Evolutionary conservation across 2,888 invertebrate species (phyloP).

Genomic region (Hirtodrosophila duncani): DNA sequence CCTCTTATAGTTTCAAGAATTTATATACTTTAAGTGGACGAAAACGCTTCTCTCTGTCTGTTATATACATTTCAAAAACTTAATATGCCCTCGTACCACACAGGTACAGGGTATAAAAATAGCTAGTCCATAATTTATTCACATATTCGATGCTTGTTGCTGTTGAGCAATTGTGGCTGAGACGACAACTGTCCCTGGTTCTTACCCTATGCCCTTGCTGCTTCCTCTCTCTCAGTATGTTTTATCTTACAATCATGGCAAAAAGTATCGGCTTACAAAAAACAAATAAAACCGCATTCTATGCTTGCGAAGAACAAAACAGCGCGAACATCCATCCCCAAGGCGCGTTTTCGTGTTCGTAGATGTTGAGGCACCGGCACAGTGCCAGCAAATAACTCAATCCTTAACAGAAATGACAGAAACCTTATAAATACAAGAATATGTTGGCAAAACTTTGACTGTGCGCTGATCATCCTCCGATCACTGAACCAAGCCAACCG

Average conservation of each 20-base stretch:
- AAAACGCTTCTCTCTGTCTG: no score
- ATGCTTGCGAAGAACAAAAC: slow-evolving; percentile 49
- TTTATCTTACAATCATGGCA: slow-evolving; percentile 28
- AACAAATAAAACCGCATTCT: slow-evolving; percentile 61
- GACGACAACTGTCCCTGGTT: no score
- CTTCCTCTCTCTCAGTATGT: no score
- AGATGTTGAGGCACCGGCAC: slow-evolving; percentile 7
- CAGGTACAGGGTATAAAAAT: no score
- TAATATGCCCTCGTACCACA: no score
- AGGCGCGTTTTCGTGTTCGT: slow-evolving; percentile 18
- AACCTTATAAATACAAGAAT: slow-evolving; percentile 69
- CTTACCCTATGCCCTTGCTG: no score
- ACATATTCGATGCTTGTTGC: slow-evolving; percentile 37
- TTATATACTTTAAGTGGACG: no score
- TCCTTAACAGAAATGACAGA: slow-evolving; percentile 69
- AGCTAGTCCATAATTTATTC: slow-evolving; percentile 46
- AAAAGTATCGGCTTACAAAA: slow-evolving; percentile 57
- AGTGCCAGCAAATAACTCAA: slow-evolving; percentile 69
- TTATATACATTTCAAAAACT: neutral
- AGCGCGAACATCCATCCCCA: slow-evolving; percentile 41
- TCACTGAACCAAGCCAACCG: slow-evolving; percentile 32
- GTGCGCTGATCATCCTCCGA: slow-evolving; percentile 15
- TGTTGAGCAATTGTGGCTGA: no score
- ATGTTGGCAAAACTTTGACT: slow-evolving; percentile 35
- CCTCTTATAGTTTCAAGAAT: no score